Evolutionary conservation across 2,113 vertebrate genomes (phyloP).

Genomic region (Tragelaphus scriptus): DNA sequence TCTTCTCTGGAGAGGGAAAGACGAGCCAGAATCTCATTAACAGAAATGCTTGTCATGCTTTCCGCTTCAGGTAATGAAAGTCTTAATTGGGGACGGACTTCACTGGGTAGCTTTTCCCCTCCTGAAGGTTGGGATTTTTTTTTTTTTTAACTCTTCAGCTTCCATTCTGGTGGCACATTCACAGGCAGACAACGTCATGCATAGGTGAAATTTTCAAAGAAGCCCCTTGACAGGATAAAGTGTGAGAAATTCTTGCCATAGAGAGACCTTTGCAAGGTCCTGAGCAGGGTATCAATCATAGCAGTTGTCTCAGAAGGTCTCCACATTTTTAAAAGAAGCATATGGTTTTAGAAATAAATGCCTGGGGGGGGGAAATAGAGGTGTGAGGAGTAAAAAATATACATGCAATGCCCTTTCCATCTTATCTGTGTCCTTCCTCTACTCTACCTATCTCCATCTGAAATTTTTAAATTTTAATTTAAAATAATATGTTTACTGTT

Average conservation of each 20-base stretch:
- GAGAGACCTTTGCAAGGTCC: background rate
- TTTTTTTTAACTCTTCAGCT: background rate
- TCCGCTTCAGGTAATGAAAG: slow-evolving; percentile 26
- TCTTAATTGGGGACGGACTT: background rate
- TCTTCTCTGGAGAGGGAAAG: accelerated
- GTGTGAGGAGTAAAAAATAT: background rate
- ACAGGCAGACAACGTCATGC: background rate
- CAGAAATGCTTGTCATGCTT: background rate
- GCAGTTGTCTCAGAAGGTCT: background rate
- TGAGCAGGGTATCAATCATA: background rate
- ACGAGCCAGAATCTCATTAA: background rate
- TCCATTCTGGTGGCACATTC: background rate
- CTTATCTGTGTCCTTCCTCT: background rate
- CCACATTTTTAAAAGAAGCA: background rate
- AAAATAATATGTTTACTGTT: background rate
- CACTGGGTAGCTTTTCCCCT: slow-evolving; percentile 35
- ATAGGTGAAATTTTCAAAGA: background rate
- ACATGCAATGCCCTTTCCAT: background rate
- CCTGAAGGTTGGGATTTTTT: slow-evolving; percentile 22
- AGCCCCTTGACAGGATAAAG: accelerated
- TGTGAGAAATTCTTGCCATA: background rate
- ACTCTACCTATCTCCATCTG: background rate
- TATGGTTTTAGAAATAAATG: background rate
- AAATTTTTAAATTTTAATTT: background rate
- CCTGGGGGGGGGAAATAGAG: background rate